Evolutionary conservation across 2,797 vertebrate genomes (phyloP), one percentile per base, ranked within the genome.

Genomic region (Enteromius thamalakanensis): DNA sequence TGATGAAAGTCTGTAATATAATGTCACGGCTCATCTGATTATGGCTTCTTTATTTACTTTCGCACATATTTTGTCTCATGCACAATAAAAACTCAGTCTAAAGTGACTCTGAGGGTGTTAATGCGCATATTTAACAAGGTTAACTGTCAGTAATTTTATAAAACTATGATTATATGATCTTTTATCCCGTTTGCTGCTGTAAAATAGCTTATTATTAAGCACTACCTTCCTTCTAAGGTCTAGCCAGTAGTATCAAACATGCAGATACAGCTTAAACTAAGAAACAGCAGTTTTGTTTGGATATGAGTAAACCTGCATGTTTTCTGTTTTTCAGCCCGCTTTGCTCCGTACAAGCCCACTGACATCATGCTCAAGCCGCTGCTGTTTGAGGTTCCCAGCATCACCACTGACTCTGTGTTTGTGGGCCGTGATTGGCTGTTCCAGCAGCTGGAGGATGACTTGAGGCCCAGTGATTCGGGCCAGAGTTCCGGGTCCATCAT

Each of bases 361-460:
- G 98, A 99, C 92, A 98, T 99, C 94, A 94, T 99, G 95, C 94
- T 99, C 91, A 99, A 99, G 92, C 98, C 98, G 0, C 90, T 99
- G 72, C 89, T 99, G 89, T 99, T 99, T 26, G 98, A 99, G 92
- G 98, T 99, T 79, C 98, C 98, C 62, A 99, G 98, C 93, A 97
- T 99, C 93, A 99, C 98, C 75, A 98, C 96, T 11, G 98, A 99
- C 91, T 98, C 97, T 0, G 97, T 99, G 92, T 99, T 99, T 65
- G 95, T 99, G 90, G 98, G 98, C 80, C 95, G 98, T 68, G 97
- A 98, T 80, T 99, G 98, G 98, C 95, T 99, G 71, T 99, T 99
- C 88, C 94, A 96, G 70, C 91, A 93, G 84, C 94, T 99, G 86
- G 97, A 98, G 86, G 96, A 96, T 12, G 93, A 92, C 72, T 78